Evolutionary conservation across 2,888 invertebrate genomes (phyloP).

Genomic region (Suillia variegata): DNA sequence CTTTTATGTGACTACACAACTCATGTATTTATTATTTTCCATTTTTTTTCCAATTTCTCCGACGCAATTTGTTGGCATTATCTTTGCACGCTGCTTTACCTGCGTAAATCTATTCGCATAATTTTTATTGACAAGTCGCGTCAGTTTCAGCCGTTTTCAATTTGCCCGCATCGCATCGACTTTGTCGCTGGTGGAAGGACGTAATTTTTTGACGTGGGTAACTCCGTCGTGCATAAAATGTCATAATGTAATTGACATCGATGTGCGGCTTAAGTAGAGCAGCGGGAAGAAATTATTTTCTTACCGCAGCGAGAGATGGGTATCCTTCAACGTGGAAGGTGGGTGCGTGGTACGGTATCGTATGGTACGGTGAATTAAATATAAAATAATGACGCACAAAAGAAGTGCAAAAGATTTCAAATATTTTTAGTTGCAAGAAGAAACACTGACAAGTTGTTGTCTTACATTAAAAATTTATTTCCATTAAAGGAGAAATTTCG

Average conservation of each 20-base stretch:
- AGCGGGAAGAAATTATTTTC: constrained; percentile 2
- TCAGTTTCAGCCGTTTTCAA: constrained; percentile 40
- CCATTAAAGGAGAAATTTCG: too few relatives aligned
- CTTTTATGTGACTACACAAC: too few relatives aligned
- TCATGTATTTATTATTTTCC: not conserved
- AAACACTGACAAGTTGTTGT: too few relatives aligned
- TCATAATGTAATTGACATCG: constrained; percentile 23
- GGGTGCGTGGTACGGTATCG: too few relatives aligned
- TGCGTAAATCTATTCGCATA: constrained; percentile 49
- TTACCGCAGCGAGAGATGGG: too few relatives aligned
- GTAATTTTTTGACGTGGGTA: constrained; percentile 11
- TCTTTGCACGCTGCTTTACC: constrained; percentile 26
- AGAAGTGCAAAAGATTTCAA: too few relatives aligned
- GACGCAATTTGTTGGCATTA: constrained; percentile 49
- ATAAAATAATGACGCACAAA: too few relatives aligned
- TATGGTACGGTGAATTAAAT: too few relatives aligned
- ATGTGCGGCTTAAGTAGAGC: constrained; percentile 18
- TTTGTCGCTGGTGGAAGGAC: too few relatives aligned
- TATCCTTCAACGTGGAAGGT: too few relatives aligned
- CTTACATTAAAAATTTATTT: not conserved
- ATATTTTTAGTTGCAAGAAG: not conserved
- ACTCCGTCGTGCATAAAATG: constrained; percentile 11
- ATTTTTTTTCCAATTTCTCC: too few relatives aligned
- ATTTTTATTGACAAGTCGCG: constrained; percentile 47
- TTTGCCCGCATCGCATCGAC: not conserved